phyloP scores from a whole-genome alignment of 2,113 vertebrate species.

The Merops nubicus region DNA sequence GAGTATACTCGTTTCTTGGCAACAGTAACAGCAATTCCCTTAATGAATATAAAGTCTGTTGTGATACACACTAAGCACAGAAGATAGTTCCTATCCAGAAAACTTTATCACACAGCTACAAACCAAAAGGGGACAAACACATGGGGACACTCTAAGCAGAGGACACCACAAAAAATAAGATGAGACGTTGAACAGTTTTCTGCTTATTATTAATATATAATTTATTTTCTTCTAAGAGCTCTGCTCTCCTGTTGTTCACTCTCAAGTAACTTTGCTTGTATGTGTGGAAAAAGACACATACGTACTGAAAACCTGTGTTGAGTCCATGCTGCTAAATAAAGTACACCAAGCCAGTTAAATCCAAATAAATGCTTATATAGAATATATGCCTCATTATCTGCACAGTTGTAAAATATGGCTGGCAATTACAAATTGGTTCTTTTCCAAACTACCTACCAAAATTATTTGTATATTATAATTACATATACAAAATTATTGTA shows the following conservation, averaged over 20 bases:
- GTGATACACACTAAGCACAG: not conserved
- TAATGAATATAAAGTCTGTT: fast-evolving
- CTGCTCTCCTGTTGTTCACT: not conserved
- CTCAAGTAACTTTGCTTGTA: not conserved
- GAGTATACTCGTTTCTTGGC: not conserved
- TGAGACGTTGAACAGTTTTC: not conserved
- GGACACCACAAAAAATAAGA: not conserved
- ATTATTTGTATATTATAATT: not conserved
- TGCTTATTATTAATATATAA: not conserved
- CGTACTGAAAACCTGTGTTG: not conserved
- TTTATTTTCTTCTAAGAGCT: not conserved
- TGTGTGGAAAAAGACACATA: fast-evolving
- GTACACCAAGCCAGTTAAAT: not conserved
- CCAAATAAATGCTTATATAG: not conserved
- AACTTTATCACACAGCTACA: not conserved
- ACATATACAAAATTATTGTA: no score
- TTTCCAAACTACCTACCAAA: not conserved
- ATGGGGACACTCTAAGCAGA: not conserved
- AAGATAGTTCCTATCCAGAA: not conserved
- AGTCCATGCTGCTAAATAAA: not conserved
- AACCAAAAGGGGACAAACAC: not conserved
- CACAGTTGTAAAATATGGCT: not conserved
- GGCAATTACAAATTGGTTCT: not conserved
- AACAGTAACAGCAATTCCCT: not conserved
- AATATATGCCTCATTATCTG: not conserved